These are phyloP conservation scores for Tenebrosternarchus preto DNA, from an alignment of 2,113 vertebrate genomes.

Conservation along the genomic window DNA sequence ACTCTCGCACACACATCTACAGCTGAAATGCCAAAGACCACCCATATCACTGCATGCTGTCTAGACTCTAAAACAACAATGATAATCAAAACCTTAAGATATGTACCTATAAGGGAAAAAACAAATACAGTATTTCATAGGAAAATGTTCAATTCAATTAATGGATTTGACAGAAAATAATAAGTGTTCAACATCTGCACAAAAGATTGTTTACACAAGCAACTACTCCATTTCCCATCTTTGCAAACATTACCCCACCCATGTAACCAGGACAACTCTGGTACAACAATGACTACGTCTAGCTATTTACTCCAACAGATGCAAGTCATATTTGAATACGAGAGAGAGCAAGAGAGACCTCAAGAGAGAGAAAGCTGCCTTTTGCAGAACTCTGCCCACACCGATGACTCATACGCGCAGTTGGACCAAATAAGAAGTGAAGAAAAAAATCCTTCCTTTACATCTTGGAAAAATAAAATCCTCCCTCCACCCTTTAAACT, in stretches of 20 bases:
- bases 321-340: not conserved
- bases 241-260: slow-evolving; percentile 3
- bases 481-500: not conserved
- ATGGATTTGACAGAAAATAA: not conserved
- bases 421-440: not conserved
- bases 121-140: too few species aligned
- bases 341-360: not conserved
- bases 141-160: too few species aligned
- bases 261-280: not conserved
- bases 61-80: not conserved
- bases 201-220: not conserved
- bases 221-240: not conserved
- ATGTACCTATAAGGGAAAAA: too few species aligned
- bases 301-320: not conserved
- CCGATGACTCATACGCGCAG: slow-evolving; percentile 39
- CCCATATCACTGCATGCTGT: not conserved
- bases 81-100: not conserved
- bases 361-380: slow-evolving; percentile 18
- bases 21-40: not conserved
- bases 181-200: not conserved
- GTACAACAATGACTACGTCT: not conserved
- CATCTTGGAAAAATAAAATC: not conserved
- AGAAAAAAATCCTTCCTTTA: not conserved
- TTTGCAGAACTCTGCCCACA: slow-evolving; percentile 14
- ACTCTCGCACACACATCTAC: not conserved